A percentile compares a stretch with the other conserved stretches of the same genome.
These are phyloP conservation scores for Varecia variegata DNA, from an alignment of 2,797 vertebrate genomes.

Conservation along the genomic window DNA sequence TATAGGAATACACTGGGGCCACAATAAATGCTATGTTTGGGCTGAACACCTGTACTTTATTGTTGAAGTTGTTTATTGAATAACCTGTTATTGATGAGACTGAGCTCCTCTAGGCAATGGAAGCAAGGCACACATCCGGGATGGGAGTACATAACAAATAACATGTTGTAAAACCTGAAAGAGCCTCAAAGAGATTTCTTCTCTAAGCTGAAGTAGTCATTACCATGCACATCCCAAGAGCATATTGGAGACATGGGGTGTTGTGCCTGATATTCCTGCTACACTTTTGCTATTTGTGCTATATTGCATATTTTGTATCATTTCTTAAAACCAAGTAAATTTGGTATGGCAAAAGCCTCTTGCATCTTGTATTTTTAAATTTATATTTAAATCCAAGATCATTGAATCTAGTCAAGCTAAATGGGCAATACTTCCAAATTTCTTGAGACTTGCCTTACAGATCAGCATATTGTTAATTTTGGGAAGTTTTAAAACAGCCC, in stretches of 20 bases:
- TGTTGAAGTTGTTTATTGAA: neutral
- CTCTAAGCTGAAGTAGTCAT: neutral
- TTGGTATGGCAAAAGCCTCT: neutral
- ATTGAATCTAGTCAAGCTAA: neutral
- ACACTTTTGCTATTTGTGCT: rapidly evolving
- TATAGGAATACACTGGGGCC: neutral
- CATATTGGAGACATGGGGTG: rapidly evolving
- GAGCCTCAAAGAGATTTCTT: neutral
- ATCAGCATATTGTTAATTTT: neutral
- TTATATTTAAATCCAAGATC: neutral
- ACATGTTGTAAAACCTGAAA: neutral
- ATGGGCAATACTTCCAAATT: neutral
- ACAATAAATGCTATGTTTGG: neutral
- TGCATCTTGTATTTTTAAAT: neutral
- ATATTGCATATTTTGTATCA: neutral
- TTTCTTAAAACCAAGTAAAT: neutral
- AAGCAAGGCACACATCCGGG: neutral
- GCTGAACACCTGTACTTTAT: neutral
- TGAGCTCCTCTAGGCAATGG: neutral
- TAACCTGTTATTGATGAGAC: neutral
- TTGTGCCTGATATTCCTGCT: no score
- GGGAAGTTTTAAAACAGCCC: neutral
- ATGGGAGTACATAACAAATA: neutral
- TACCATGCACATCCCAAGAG: neutral
- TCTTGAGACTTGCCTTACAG: neutral